Conservation (phyloP, 2,888 invertebrate species). For the Myopa testacea region DNA sequence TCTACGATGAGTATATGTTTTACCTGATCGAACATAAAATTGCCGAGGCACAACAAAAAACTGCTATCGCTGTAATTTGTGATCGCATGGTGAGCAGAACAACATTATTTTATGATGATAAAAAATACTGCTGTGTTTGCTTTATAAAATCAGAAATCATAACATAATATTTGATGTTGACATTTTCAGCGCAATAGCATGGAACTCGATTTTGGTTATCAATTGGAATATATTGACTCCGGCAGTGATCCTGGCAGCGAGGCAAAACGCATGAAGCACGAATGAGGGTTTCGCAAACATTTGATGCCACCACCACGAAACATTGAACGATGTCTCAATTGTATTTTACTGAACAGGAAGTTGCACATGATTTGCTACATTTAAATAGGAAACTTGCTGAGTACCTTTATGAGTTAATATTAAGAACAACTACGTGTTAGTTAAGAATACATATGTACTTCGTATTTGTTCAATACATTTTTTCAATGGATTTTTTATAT, state of each 20-base stretch:
- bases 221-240: conserved; percentile 63
- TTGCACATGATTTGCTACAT: conserved; percentile 8
- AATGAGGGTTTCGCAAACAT: conserved; percentile 54
- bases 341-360: neutral
- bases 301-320: neutral
- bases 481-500: conserved; percentile 19
- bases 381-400: conserved; percentile 38
- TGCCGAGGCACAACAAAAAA: conserved; percentile 88
- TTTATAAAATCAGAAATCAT: conserved; percentile 8
- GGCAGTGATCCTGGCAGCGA: conserved; percentile 50
- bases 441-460: neutral
- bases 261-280: conserved; percentile 64
- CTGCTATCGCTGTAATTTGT: conserved; percentile 94
- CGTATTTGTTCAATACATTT: neutral
- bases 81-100: conserved; percentile 64
- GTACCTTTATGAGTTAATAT: conserved; percentile 41
- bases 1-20: conserved; percentile 99
- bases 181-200: conserved; percentile 59
- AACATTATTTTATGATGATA: conserved; percentile 15
- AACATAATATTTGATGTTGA: too few species aligned
- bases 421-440: conserved; percentile 5
- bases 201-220: conserved; percentile 66
- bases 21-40: conserved; percentile 97
- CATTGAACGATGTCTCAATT: neutral
- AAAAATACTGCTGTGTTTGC: neutral